phyloP scores from a whole-genome alignment of 2,113 vertebrate species.

The Trematomus loennbergii region DNA sequence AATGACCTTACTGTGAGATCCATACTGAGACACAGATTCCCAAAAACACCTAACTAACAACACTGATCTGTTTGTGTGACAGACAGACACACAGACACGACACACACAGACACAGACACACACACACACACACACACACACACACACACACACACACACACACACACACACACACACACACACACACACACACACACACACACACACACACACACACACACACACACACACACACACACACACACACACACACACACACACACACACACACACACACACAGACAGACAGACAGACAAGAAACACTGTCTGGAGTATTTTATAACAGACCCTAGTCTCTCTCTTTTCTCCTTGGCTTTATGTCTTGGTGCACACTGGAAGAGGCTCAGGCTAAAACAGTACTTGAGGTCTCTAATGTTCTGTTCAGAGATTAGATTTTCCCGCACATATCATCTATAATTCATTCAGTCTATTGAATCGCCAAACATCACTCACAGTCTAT shows the following conservation, averaged over 20 bases:
- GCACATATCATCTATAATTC: slow-evolving; percentile 66
- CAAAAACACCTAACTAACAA: slow-evolving; percentile 45
- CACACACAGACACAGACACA: not conserved
- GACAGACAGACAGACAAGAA: not conserved
- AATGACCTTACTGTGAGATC: slow-evolving; percentile 48
- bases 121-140: no score
- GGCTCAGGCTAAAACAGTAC: slow-evolving; percentile 11
- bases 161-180: not conserved
- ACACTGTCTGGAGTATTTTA: slow-evolving; percentile 18
- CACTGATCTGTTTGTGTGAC: slow-evolving; percentile 21
- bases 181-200: no score
- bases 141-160: no score
- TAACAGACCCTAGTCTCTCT: slow-evolving; percentile 32
- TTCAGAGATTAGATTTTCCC: slow-evolving; percentile 58
- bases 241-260: not conserved
- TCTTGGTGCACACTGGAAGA: slow-evolving; percentile 26
- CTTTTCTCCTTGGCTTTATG: slow-evolving; percentile 5
- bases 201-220: not conserved
- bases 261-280: no score
- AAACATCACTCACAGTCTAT: slow-evolving; percentile 55
- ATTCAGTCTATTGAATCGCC: slow-evolving; percentile 47
- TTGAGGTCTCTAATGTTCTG: slow-evolving; percentile 42
- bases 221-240: not conserved
- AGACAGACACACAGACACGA: not conserved
- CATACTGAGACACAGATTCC: slow-evolving; percentile 37